phyloP scores from a whole-genome alignment of 2,888 invertebrate species.

The Eristalinus aeneus region DNA sequence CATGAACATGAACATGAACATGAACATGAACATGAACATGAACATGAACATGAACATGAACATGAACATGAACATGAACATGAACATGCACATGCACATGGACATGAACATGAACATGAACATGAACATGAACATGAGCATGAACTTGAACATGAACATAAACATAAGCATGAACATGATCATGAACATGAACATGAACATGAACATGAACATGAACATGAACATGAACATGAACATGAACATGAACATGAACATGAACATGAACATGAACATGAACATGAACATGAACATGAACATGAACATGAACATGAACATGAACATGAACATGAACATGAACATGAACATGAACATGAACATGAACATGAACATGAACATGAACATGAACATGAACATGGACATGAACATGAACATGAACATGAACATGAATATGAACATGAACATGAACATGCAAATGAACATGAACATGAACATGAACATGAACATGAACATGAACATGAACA shows the following conservation, averaged over 20 bases:
- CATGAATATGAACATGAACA: no score
- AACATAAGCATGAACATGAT: no score
- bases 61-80: background rate
- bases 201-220: background rate
- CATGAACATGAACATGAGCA: no score
- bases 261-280: background rate
- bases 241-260: background rate
- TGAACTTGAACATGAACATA: no score
- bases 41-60: background rate
- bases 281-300: background rate
- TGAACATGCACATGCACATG: background rate
- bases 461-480: no score
- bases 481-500: no score
- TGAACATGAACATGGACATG: no score
- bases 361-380: no score
- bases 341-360: background rate
- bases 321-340: background rate
- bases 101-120: no score
- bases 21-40: background rate
- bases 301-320: background rate
- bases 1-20: slow-evolving; percentile 10
- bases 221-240: background rate
- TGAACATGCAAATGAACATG: no score
- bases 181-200: background rate
- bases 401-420: no score